Conservation (phyloP, 2,797 vertebrate genomes). For the Gambusia yucatana region DNA sequence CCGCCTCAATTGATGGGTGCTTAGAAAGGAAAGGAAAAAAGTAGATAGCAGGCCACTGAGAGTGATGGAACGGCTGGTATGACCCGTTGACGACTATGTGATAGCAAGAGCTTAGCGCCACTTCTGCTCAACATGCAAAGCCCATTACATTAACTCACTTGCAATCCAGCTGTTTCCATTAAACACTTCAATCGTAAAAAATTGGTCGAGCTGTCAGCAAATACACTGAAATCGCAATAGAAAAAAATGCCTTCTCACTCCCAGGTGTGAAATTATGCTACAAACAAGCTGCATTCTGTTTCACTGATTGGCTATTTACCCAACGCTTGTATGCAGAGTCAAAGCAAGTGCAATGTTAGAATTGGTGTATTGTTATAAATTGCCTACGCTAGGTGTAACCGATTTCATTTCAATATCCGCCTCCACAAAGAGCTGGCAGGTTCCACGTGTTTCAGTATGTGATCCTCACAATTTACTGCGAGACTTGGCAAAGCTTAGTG, state of each 20-base stretch:
- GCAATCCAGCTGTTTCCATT: conserved; percentile 65
- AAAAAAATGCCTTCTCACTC: conserved; percentile 43
- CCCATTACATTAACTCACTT: conserved; percentile 62
- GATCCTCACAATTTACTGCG: conserved; percentile 36
- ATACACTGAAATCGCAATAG: conserved; percentile 23
- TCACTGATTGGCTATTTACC: conserved; percentile 36
- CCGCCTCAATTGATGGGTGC: conserved; percentile 74
- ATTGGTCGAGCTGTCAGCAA: conserved; percentile 42
- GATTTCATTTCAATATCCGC: conserved; percentile 30
- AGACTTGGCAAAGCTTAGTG: conserved; percentile 42
- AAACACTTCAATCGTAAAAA: conserved; percentile 47
- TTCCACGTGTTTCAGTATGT: conserved; percentile 26
- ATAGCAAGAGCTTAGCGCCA: conserved; percentile 56
- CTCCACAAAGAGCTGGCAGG: conserved; percentile 22
- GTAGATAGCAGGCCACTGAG: conserved; percentile 44
- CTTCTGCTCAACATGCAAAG: conserved; percentile 68
- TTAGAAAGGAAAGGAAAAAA: conserved; percentile 59
- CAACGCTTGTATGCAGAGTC: conserved; percentile 31
- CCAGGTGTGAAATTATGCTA: conserved; percentile 44
- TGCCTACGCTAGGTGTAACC: conserved; percentile 23
- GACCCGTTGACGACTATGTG: conserved; percentile 54
- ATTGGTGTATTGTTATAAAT: conserved; percentile 39
- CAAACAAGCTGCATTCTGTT: conserved; percentile 25
- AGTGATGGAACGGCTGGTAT: conserved; percentile 47
- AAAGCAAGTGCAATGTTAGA: conserved; percentile 28